Evolutionary conservation across 1,140 invertebrate species (phyloP).

Genomic region (Anastrepha obliqua): DNA sequence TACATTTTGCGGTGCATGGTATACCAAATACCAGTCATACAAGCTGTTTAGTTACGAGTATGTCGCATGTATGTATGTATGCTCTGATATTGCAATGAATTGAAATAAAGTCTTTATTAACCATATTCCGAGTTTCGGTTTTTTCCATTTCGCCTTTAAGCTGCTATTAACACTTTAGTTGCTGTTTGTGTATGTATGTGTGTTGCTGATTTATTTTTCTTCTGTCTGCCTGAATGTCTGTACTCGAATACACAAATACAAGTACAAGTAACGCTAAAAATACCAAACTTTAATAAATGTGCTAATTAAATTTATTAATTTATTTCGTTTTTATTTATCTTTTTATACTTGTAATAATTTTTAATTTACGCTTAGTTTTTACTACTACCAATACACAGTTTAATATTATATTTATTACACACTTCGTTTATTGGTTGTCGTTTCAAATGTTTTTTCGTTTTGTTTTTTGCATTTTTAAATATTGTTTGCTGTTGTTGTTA

Average conservation of each 20-base stretch:
- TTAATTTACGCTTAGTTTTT: neutral
- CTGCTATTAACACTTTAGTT: neutral
- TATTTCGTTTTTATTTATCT: neutral
- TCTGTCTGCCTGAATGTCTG: neutral
- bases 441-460: neutral
- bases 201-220: neutral
- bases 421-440: slow-evolving; percentile 22
- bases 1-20: too few relatives aligned
- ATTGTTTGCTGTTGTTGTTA: neutral
- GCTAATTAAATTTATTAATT: slow-evolving; percentile 42
- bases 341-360: neutral
- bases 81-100: too few relatives aligned
- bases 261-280: neutral
- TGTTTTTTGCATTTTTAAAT: too few relatives aligned
- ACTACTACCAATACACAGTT: neutral
- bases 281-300: neutral
- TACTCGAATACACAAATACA: neutral
- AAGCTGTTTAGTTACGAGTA: too few relatives aligned
- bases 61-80: too few relatives aligned
- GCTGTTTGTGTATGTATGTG: neutral
- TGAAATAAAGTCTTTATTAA: too few relatives aligned
- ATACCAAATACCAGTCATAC: too few relatives aligned
- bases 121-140: too few relatives aligned
- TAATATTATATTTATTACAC: neutral
- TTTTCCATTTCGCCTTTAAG: too few relatives aligned